Evolutionary conservation across 2,113 vertebrate genomes (phyloP), one percentile per base, ranked within the genome.

Genomic region (Perccottus glenii): DNA sequence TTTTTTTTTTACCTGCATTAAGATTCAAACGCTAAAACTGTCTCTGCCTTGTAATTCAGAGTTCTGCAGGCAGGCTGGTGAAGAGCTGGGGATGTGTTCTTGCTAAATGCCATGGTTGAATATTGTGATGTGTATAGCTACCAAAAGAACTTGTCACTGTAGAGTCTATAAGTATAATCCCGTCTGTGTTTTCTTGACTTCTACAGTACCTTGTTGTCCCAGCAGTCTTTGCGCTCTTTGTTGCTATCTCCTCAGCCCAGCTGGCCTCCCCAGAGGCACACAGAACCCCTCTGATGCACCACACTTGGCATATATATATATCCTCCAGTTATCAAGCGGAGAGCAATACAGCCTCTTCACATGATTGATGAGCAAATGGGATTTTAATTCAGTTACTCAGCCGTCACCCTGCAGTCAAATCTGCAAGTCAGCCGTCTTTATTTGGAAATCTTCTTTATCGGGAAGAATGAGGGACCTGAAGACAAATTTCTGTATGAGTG

Each of bases 331-430:
- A 83, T 84, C 45, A 16, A 88, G 75, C 58, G 75, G 70, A 77
- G 69, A 82, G 85, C 69, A 74, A 78, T 73, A 74, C 78, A 81
- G 60, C 35, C 81, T 82, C 76, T 67, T 76, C 61, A 74, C 74
- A 78, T 88, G 81, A 89, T 88, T 89, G 86, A 89, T 89, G 87
- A 84, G 83, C 73, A 87, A 90, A 89, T 86, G 77, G 85, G 85
- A 84, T 88, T 90, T 83, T 89, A 90, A 91, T 90, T 87, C 69
- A 75, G 83, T 88, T 88, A 90, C 80, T 82, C 85, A 88, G 81
- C 79, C 64, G 48, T 88, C 82, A 73, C 81, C 87, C 87, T 44
- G 70, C 65, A 74, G 90, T 77, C 60, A 78, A 78, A 88, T 89
- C 75, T 88, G 73, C 73, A 74, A 82, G 74, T 84, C 83, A 77